Evolutionary conservation across 1,140 invertebrate species (phyloP).

Genomic region (silkworm (Bombyx mori)): ASM3026992v2 NC_085110.1:12286501-12287000

Average conservation of each 20-base stretch:
- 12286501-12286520: constrained; percentile 56
- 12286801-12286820: too few relatives aligned
- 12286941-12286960: too few relatives aligned
- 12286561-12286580: constrained; percentile 62
- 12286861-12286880: too few relatives aligned
- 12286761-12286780: neutral
- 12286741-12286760: neutral
- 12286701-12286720: too few relatives aligned
- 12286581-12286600: constrained; percentile 61
- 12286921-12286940: too few relatives aligned
- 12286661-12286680: constrained; percentile 57
- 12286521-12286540: constrained; percentile 72
- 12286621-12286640: constrained; percentile 46
- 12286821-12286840: too few relatives aligned
- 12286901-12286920: too few relatives aligned
- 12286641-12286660: constrained; percentile 38
- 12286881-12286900: too few relatives aligned
- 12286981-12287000: too few relatives aligned
- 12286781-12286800: too few relatives aligned
- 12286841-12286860: too few relatives aligned
- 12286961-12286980: too few relatives aligned
- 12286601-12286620: constrained; percentile 65
- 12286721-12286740: neutral
- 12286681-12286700: constrained; percentile 39
- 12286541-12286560: constrained; percentile 69